These are phyloP conservation scores for Hololepta plana DNA, from an alignment of 2,888 invertebrate species.

Conservation along the genomic window DNA sequence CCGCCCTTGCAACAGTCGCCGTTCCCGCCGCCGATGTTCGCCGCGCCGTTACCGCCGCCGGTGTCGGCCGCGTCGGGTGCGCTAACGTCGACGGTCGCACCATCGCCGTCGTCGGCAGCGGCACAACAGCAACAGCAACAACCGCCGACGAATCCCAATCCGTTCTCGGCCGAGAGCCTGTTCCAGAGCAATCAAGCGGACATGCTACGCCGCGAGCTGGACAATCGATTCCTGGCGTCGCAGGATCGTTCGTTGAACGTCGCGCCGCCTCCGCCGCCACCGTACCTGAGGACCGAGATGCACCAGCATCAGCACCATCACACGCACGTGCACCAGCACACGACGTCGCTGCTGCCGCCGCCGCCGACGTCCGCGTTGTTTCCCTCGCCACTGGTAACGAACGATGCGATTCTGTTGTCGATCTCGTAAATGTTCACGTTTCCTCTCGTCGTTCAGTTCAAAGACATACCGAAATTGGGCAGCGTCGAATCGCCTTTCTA, in stretches of 20 bases:
- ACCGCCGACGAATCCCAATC: conserved; percentile 48
- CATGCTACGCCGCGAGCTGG: conserved; percentile 72
- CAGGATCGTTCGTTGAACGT: conserved; percentile 45
- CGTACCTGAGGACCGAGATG: conserved; percentile 62
- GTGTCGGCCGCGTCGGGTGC: conserved; percentile 8
- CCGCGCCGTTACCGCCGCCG: conserved; percentile 31
- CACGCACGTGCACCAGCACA: conserved; percentile 78
- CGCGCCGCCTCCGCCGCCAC: conserved; percentile 19
- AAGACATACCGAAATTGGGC: conserved; percentile 75
- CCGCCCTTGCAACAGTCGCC: conserved; percentile 21
- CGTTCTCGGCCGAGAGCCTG: conserved; percentile 74
- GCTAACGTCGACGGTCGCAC: conserved; percentile 7
- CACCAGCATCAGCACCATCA: conserved; percentile 90
- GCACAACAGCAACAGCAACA: conserved; percentile 1
- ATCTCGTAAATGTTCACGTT: conserved; percentile 15
- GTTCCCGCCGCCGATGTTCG: conserved; percentile 31
- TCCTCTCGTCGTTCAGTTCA: conserved; percentile 39
- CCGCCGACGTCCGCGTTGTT: conserved; percentile 34
- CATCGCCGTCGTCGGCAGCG: conserved; percentile 27
- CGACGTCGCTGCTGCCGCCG: conserved; percentile 44
- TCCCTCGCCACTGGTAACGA: conserved; percentile 51
- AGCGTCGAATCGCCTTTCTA: conserved; percentile 63
- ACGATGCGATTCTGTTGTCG: too few relatives aligned
- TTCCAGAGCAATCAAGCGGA: conserved; percentile 71
- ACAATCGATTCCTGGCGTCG: conserved; percentile 77